Evolutionary conservation across 2,888 invertebrate genomes (phyloP).

Genomic region (Lagria hirta): DNA sequence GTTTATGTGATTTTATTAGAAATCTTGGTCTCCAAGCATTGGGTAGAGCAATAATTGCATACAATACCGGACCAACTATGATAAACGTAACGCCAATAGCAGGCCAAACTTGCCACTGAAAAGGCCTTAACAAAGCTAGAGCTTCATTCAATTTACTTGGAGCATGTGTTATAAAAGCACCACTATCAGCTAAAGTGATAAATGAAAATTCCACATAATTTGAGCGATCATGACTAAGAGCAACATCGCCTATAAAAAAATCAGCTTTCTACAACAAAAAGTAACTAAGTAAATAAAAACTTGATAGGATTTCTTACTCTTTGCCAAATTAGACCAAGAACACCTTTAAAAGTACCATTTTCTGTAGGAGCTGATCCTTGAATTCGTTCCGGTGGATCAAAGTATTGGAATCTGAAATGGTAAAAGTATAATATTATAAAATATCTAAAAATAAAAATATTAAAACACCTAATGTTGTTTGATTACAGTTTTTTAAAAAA

Average conservation of each 20-base stretch:
- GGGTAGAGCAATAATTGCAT: conserved; percentile 67
- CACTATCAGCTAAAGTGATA: conserved; percentile 73
- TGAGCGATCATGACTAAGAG: conserved; percentile 70
- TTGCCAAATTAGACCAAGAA: conserved; percentile 70
- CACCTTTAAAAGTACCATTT: conserved; percentile 71
- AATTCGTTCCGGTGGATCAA: conserved; percentile 72
- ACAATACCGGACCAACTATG: conserved; percentile 69
- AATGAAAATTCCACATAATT: conserved; percentile 76
- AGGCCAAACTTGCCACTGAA: conserved; percentile 76
- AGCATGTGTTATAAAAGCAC: conserved; percentile 75
- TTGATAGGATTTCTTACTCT: conserved; percentile 59
- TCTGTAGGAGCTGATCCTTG: conserved; percentile 66
- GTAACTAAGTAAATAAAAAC: background rate
- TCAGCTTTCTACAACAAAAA: conserved; percentile 62
- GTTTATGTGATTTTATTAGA: conserved; percentile 45
- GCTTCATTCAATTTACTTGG: conserved; percentile 74
- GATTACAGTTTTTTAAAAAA: too few relatives aligned
- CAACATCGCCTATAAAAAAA: conserved; percentile 74
- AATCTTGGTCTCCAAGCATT: conserved; percentile 58
- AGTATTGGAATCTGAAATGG: conserved; percentile 62
- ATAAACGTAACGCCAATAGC: conserved; percentile 65
- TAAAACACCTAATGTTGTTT: too few relatives aligned
- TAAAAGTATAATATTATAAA: conserved; percentile 1
- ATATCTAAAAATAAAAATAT: background rate
- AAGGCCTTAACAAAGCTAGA: conserved; percentile 71